A percentile compares a stretch with the other conserved stretches of the same genome.
These are phyloP conservation scores for Festucalex cinctus DNA, from an alignment of 2,113 vertebrate genomes.

Conservation along the genomic window DNA sequence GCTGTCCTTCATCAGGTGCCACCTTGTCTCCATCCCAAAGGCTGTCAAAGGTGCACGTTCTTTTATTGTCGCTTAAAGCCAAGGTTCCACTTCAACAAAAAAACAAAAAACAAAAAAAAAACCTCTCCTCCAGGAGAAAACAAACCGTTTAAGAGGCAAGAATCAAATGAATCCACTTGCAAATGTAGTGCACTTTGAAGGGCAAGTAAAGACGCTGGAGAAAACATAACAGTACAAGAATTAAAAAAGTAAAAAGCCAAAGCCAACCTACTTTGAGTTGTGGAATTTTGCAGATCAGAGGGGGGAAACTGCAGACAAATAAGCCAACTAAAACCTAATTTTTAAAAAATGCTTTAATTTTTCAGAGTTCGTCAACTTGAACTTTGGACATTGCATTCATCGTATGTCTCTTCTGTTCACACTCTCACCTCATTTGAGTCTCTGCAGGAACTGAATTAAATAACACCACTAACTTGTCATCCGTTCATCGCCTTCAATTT, in stretches of 20 bases:
- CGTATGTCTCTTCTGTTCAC: conserved; percentile 17
- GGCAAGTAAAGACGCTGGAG: conserved; percentile 7
- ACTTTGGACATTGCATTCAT: conserved; percentile 5
- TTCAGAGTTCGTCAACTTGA: not conserved
- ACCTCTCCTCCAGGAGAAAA: conserved; percentile 28
- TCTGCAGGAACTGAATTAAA: not conserved
- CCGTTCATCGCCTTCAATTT: conserved; percentile 8
- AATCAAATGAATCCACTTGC: conserved; percentile 46
- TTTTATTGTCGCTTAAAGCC: conserved; percentile 37
- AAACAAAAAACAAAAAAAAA: not conserved
- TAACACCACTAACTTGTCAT: not conserved
- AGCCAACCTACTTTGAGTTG: no score
- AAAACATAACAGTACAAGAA: conserved; percentile 1
- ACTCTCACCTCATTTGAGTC: not conserved
- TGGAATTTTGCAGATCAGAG: no score
- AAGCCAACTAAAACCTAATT: not conserved
- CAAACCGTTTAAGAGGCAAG: conserved; percentile 29
- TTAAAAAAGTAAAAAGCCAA: not conserved
- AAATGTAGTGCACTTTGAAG: conserved; percentile 29
- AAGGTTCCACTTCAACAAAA: conserved; percentile 10
- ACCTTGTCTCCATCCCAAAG: conserved; percentile 7
- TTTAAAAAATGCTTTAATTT: not conserved
- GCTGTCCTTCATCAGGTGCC: not conserved
- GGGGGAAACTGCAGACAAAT: not conserved
- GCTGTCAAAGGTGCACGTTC: conserved; percentile 14